phyloP scores from a whole-genome alignment of 2,113 vertebrate species.

The Fulica atra region DNA sequence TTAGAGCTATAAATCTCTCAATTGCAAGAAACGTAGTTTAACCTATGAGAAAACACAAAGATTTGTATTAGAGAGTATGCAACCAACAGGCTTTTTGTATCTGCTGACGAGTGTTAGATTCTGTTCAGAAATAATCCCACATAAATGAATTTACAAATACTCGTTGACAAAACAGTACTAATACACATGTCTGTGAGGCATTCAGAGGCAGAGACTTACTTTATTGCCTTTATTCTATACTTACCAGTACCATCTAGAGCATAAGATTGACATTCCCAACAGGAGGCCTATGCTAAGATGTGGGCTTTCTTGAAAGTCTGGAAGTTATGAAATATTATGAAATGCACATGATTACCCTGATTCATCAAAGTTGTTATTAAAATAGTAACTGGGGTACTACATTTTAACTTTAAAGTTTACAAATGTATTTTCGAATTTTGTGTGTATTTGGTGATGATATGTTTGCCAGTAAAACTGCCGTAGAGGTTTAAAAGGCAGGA shows the following conservation, averaged over 20 bases:
- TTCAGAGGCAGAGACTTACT: not conserved
- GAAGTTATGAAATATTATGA: not conserved
- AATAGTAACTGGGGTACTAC: not conserved
- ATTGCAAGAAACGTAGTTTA: not conserved
- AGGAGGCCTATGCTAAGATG: not conserved
- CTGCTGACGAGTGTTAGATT: not conserved
- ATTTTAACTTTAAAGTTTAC: not conserved
- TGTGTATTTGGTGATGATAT: not conserved
- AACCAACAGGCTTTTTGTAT: not conserved
- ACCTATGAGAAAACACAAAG: not conserved
- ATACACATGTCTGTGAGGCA: not conserved
- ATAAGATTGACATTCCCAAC: not conserved
- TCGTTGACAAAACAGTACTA: not conserved
- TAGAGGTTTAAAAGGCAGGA: not conserved
- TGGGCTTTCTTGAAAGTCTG: not conserved
- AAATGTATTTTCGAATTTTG: not conserved
- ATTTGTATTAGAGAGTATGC: not conserved
- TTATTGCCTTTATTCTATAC: not conserved
- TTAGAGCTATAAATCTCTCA: slow-evolving; percentile 18
- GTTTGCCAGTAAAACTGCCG: not conserved
- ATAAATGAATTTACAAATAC: not conserved
- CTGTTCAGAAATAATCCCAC: not conserved
- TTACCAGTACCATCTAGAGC: not conserved
- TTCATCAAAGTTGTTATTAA: not conserved
- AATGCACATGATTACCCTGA: not conserved